Base-by-base conservation (phyloP, 1,140 invertebrate species). In the Penaeus chinensis region DNA sequence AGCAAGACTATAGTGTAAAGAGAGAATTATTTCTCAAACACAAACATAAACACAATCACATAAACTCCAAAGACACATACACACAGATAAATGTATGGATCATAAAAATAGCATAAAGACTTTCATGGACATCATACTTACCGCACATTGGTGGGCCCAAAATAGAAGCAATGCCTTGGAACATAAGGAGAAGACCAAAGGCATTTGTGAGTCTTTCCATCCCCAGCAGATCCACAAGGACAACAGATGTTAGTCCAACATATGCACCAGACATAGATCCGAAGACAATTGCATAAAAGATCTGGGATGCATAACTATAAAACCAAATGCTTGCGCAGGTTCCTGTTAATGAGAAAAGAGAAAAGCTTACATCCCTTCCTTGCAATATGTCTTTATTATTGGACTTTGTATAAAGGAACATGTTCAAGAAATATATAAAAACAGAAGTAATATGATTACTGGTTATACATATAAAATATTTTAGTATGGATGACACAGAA, bases 241-340 rank as follows among this genome's bases (percentile, higher is more conserved):
- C 96, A 7, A 97, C 97, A 13, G 96, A 98, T 8, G 98, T 99
- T 22, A 99, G 93, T 10, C 97, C 97, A 8, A 98, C 97, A 91
- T 98, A 98, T 42, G 97, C 97, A 82, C 97, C 97, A 89, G 97
- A 96, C 1, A 96, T 97, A 89, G 96, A 95, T 47, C 98, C 98
- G 92, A 96, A 99, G 0, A 95, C 93, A 8, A 93, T 93, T n/a
- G 95, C 94, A 92, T 97, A 98, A n/a, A 96, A 81, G 18, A 94
- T 94, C 84, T 98, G 93, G 4, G 94, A 93, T 78, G 92, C 91
- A 91, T 96, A 97, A 86, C 94, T 94, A 65, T 91, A 91, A 91
- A 96, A 97, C 63, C 95, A 94, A 84, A 95, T 94, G 91, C 95
- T 95, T 88, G 97, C 91, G 24, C 95, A 94, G 22, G 97, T 98